Percentiles rank a stretch among this genome's conserved stretches.
Conservation (phyloP, 2,888 invertebrate species). For the Catocala sponsa region DNA sequence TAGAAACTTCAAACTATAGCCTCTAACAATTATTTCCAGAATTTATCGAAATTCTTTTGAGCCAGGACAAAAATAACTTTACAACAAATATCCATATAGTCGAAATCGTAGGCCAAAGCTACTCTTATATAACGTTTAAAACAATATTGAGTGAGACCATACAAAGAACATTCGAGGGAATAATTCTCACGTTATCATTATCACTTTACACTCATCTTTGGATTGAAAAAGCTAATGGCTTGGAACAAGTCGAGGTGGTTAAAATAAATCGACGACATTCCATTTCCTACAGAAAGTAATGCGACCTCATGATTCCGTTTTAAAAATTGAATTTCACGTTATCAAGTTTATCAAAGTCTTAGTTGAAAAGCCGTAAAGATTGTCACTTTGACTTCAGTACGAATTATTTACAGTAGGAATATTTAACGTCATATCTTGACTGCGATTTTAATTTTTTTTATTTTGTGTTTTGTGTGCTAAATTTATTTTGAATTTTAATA, state of each 20-base stretch:
- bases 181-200: conserved; percentile 69
- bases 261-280: conserved; percentile 84
- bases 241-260: conserved; percentile 82
- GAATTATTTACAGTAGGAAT: no score
- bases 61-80: no score
- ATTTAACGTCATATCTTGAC: no score
- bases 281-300: conserved; percentile 79
- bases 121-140: not conserved
- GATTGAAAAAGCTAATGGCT: conserved; percentile 85
- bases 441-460: no score
- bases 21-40: no score
- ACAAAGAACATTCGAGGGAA: conserved; percentile 41
- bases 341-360: conserved; percentile 43
- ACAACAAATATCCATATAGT: not conserved
- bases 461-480: no score
- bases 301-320: conserved; percentile 73
- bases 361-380: conserved; percentile 9
- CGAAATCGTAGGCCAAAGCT: not conserved
- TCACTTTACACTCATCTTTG: conserved; percentile 78
- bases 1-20: no score
- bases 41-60: no score
- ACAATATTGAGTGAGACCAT: conserved; percentile 14
- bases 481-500: no score
- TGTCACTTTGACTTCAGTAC: not conserved
- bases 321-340: conserved; percentile 63